These are phyloP conservation scores for Aphelenchoides fujianensis DNA, from an alignment of 1,140 invertebrate species.

Conservation along the genomic window DNA sequence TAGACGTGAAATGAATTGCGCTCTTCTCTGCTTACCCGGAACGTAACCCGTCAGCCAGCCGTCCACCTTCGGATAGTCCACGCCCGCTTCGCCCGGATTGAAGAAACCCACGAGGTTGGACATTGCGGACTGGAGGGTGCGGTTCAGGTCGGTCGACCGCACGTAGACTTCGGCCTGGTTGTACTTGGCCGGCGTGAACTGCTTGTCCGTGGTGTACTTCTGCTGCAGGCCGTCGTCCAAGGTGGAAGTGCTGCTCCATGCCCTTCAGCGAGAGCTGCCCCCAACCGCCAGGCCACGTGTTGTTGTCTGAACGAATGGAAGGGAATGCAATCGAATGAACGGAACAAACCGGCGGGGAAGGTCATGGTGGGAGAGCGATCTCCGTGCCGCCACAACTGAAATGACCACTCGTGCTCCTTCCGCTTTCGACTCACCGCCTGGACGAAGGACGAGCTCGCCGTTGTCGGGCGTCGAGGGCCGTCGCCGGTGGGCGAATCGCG, in stretches of 20 bases:
- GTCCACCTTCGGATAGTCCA: background rate
- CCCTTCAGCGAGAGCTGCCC: background rate
- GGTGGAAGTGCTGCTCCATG: background rate
- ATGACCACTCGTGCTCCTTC: background rate
- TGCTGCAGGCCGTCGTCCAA: background rate
- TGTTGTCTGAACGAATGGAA: background rate
- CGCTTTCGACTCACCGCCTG: background rate
- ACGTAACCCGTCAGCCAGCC: conserved; percentile 5
- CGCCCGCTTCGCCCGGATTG: background rate
- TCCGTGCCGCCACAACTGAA: conserved; percentile 6
- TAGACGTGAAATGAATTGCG: no score
- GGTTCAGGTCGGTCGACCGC: background rate
- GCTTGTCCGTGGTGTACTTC: background rate
- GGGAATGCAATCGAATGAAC: background rate
- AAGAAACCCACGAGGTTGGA: background rate
- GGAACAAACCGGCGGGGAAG: background rate
- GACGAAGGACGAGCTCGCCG: no score
- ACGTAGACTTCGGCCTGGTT: background rate
- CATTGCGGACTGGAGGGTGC: background rate
- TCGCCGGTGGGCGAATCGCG: no score
- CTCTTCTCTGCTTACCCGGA: no score
- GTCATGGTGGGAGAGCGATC: conserved; percentile 2
- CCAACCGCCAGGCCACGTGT: background rate
- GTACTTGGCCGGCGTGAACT: background rate
- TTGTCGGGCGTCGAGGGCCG: no score